Evolutionary conservation across 2,888 invertebrate species (phyloP).

Genomic region (Myathropa florea): DNA sequence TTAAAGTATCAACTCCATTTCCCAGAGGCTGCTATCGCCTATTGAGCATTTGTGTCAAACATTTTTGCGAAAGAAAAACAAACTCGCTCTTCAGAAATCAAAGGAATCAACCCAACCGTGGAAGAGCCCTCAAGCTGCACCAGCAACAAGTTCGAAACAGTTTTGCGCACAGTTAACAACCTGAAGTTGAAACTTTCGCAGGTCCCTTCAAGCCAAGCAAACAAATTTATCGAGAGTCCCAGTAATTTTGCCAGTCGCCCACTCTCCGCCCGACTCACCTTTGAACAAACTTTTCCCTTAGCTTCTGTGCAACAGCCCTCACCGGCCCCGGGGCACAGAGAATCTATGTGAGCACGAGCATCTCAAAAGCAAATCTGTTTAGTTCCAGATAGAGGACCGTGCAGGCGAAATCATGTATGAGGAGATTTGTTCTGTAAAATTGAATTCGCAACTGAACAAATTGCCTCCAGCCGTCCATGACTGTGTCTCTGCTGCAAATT

Average conservation of each 20-base stretch:
- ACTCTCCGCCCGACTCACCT: not conserved
- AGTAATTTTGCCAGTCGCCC: no score
- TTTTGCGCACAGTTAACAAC: not conserved
- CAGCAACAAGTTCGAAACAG: not conserved
- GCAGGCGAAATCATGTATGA: not conserved
- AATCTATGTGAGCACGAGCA: not conserved
- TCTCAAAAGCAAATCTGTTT: not conserved
- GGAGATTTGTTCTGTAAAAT: not conserved
- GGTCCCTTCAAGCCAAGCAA: not conserved
- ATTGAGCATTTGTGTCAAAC: not conserved
- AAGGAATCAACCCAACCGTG: not conserved
- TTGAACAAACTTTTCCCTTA: not conserved
- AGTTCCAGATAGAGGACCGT: not conserved
- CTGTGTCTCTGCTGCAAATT: not conserved
- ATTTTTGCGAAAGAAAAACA: not conserved
- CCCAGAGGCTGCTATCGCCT: not conserved
- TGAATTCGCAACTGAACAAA: not conserved
- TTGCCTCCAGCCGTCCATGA: not conserved
- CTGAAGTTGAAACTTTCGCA: not conserved
- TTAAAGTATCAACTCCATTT: not conserved
- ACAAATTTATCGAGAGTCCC: no score
- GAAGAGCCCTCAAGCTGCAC: not conserved
- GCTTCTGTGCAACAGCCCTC: not conserved
- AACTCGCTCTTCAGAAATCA: not conserved
- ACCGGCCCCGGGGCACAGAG: not conserved